These are phyloP conservation scores for Calameuta pallipes DNA, from an alignment of 2,888 invertebrate species.

Conservation along the genomic window DNA sequence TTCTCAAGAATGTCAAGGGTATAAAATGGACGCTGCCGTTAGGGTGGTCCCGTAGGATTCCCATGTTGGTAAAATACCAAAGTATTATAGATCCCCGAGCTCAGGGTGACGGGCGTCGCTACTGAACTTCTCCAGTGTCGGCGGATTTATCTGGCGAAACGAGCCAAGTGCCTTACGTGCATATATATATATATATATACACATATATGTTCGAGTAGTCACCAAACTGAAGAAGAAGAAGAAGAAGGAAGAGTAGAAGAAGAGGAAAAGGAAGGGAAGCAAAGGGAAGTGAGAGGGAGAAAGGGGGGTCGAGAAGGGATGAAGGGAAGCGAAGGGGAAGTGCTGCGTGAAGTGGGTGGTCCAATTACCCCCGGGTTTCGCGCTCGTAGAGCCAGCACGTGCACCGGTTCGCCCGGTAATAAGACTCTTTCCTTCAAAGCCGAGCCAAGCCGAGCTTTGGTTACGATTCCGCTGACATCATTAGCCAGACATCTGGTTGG, in stretches of 20 bases:
- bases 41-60: neutral
- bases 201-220: neutral
- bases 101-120: neutral
- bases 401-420: slow-evolving; percentile 57
- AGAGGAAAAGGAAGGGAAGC: slow-evolving; percentile 11
- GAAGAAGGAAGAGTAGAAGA: slow-evolving; percentile 10
- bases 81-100: neutral
- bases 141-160: slow-evolving; percentile 38
- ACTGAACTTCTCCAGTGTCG: neutral
- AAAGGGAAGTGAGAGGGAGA: slow-evolving; percentile 8
- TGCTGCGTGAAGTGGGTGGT: slow-evolving; percentile 60
- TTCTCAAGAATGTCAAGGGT: neutral
- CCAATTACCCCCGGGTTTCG: slow-evolving; percentile 64
- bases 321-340: slow-evolving; percentile 14
- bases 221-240: slow-evolving; percentile 12
- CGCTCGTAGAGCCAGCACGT: slow-evolving; percentile 55
- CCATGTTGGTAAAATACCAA: neutral
- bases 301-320: neutral
- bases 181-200: slow-evolving; percentile 4
- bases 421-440: slow-evolving; percentile 58
- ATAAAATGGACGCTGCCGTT: neutral
- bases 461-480: slow-evolving; percentile 66
- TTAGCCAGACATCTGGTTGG: slow-evolving; percentile 65
- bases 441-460: slow-evolving; percentile 46
- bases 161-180: slow-evolving; percentile 22